These are phyloP conservation scores for Varanus komodoensis DNA, from an alignment of 2,113 vertebrate species.

Conservation along the genomic window DNA sequence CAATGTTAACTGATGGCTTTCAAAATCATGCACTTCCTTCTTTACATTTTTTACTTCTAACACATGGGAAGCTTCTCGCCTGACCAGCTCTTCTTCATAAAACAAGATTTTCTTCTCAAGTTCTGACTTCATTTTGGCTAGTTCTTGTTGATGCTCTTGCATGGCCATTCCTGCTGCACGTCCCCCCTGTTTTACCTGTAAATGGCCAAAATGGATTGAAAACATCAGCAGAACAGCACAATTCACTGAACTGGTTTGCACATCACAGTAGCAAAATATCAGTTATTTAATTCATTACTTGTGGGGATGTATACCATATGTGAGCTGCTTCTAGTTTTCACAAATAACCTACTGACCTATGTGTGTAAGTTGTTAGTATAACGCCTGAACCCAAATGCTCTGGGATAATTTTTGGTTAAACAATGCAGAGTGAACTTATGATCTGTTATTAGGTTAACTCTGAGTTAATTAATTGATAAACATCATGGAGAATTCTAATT, in stretches of 20 bases:
- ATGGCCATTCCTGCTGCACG: slow-evolving; percentile 71
- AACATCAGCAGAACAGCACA: neutral
- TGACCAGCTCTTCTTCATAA: slow-evolving; percentile 93
- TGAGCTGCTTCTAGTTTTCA: too few species aligned
- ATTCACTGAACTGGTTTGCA: neutral
- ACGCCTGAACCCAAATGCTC: too few species aligned
- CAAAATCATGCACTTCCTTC: slow-evolving; percentile 93
- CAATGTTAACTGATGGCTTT: slow-evolving; percentile 88
- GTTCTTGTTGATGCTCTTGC: slow-evolving; percentile 89
- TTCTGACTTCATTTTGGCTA: slow-evolving; percentile 89
- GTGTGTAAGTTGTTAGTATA: too few species aligned
- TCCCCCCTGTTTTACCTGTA: slow-evolving; percentile 88
- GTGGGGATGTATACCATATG: too few species aligned
- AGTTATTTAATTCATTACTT: too few species aligned
- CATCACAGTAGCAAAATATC: too few species aligned
- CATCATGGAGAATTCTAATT: too few species aligned
- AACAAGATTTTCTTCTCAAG: slow-evolving; percentile 94
- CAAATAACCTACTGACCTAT: too few species aligned
- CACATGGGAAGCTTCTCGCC: slow-evolving; percentile 88
- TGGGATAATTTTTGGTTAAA: too few species aligned
- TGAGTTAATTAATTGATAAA: too few species aligned
- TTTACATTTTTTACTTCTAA: slow-evolving; percentile 90
- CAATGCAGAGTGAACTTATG: too few species aligned
- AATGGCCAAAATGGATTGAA: slow-evolving; percentile 1
- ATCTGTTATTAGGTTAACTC: too few species aligned